Evolutionary conservation across 1,140 invertebrate genomes (phyloP), one percentile per base, ranked within the genome.

Genomic region (Heliconius nattereri): DNA sequence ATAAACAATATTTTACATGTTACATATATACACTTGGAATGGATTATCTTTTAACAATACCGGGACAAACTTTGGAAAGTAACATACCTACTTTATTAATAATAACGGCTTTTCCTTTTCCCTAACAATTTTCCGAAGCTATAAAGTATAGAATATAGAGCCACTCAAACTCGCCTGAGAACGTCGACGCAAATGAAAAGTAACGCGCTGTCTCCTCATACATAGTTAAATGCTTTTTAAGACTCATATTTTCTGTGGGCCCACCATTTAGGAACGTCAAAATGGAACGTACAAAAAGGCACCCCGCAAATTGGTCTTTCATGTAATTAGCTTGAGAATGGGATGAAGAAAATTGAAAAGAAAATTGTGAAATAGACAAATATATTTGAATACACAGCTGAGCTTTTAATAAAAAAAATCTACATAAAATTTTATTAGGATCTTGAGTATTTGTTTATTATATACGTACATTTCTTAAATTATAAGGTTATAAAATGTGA

Each of bases 201-300:
- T 92, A 91, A 92, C 88, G 87, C 84, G 82, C 82, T 88, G 86
- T 92, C 88, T 91, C 85, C 89, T 92, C 89, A 91, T 92, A 92
- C 88, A 92, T 92, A 91, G 85, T 90, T 92, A 92, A 92, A 92
- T 87, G 85, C 85, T 92, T 84, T 89, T 91, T 88, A 92, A 89
- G 89, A 84, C 83, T 85, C 87, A 88, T 91, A 91, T 90, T 91
- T 91, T 86, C 84, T 87, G 86, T 87, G 82, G 85, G 84, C 78
- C 81, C 81, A 81, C 86, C 83, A 89, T 72, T 72, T 40, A 40
- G 29, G 87, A 90, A 86, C 79, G 83, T 82, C 82, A 81, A 81
- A 81, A 87, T 23, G 54, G 54, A 57, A 66, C 60, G 23, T 29
- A 66, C 60, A 66, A 29, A 66, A 66, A 66, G 60, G 20, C 11